Conservation (phyloP, 2,888 invertebrate species). For the Thecocarcelia acutangulata region DNA sequence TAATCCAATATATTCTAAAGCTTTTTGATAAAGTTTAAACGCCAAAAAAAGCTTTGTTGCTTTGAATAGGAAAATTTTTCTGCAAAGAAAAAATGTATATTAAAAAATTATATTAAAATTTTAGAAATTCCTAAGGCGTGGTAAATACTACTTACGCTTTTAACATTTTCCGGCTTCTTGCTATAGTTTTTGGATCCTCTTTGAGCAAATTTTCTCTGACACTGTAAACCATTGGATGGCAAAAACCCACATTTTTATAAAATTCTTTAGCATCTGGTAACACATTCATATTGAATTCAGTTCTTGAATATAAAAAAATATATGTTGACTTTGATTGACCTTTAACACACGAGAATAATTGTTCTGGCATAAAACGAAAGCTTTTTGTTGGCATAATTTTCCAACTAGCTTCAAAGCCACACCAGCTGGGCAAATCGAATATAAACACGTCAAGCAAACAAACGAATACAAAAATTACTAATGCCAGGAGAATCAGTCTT, state of each 20-base stretch:
- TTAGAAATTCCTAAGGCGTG: background rate
- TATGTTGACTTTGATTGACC: background rate
- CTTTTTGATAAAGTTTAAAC: constrained; percentile 33
- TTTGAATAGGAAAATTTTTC: constrained; percentile 34
- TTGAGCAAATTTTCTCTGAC: constrained; percentile 71
- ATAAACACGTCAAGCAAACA: too few species aligned
- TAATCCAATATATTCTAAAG: background rate
- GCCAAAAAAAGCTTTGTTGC: constrained; percentile 7
- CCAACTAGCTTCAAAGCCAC: too few species aligned
- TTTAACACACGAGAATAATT: too few species aligned
- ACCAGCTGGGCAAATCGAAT: too few species aligned
- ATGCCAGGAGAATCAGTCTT: too few species aligned
- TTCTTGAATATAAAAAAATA: background rate
- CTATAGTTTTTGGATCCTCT: constrained; percentile 72
- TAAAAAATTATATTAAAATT: background rate
- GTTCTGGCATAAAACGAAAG: too few species aligned
- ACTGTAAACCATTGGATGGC: constrained; percentile 71
- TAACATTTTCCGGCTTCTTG: constrained; percentile 66
- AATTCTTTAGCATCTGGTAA: background rate
- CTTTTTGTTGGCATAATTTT: too few species aligned
- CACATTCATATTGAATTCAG: constrained; percentile 1
- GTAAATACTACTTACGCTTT: constrained; percentile 70
- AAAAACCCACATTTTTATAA: constrained; percentile 34
- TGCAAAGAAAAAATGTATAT: constrained; percentile 24
- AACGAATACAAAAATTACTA: too few species aligned